phyloP scores from a whole-genome alignment of 2,113 vertebrate genomes.

The Nothoprocta perdicaria region DNA sequence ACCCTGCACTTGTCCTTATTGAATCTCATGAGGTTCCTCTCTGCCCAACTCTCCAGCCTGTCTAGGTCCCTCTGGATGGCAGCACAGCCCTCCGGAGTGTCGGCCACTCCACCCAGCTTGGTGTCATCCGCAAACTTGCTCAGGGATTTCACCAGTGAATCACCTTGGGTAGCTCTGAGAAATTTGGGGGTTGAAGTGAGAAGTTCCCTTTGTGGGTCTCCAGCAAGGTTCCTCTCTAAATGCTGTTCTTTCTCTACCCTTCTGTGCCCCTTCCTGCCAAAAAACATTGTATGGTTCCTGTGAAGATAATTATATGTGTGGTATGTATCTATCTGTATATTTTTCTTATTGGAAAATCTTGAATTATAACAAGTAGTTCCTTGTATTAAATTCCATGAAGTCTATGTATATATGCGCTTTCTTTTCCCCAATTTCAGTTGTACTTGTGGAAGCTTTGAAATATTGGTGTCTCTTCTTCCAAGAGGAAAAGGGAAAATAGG shows the following conservation, averaged over 20 bases:
- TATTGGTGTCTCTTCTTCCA: neutral
- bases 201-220: neutral
- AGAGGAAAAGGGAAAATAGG: neutral
- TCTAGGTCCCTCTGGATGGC: too few species aligned
- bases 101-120: too few species aligned
- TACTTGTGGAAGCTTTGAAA: neutral
- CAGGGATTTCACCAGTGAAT: neutral
- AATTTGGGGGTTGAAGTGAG: neutral
- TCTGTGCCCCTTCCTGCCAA: neutral
- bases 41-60: too few species aligned
- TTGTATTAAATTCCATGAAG: neutral
- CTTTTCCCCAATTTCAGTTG: constrained; percentile 17
- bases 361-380: neutral
- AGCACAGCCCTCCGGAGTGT: too few species aligned
- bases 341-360: neutral
- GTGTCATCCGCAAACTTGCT: too few species aligned
- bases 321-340: neutral
- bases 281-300: neutral
- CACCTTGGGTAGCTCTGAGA: neutral
- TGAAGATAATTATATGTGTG: neutral
- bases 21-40: too few species aligned
- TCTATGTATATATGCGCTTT: neutral
- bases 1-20: too few species aligned
- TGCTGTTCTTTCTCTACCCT: neutral
- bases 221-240: neutral